Conservation (phyloP, 2,888 invertebrate species). For the Hecatera dysodea region DNA sequence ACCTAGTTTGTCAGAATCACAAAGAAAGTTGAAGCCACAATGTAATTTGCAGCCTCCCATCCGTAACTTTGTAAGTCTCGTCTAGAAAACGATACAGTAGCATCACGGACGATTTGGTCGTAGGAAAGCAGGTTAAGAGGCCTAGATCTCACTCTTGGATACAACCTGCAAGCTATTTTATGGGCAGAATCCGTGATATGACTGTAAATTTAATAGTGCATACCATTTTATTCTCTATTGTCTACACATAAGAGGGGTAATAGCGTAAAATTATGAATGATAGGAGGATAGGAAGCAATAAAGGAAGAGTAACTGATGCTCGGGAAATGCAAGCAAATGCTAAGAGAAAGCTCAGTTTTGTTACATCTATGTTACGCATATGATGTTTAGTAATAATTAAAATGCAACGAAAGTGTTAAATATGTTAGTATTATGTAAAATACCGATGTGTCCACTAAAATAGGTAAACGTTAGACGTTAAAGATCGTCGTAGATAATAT, state of each 20-base stretch:
- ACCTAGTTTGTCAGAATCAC: constrained; percentile 70
- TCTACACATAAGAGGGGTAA: constrained; percentile 19
- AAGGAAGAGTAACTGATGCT: constrained; percentile 25
- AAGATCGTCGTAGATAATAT: background rate
- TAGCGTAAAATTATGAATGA: constrained; percentile 13
- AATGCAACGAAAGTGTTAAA: constrained; percentile 28
- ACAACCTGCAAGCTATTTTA: constrained; percentile 44
- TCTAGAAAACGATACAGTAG: constrained; percentile 71
- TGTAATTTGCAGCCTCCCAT: constrained; percentile 75
- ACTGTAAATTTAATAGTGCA: constrained; percentile 24
- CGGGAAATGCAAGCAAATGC: constrained; percentile 28
- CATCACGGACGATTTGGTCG: constrained; percentile 73
- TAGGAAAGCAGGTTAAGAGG: constrained; percentile 77
- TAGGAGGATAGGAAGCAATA: constrained; percentile 30
- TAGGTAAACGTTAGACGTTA: background rate
- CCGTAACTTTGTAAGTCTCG: constrained; percentile 74
- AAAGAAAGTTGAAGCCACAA: constrained; percentile 79
- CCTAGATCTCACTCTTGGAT: constrained; percentile 61
- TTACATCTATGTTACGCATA: constrained; percentile 22
- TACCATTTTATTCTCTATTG: constrained; percentile 33
- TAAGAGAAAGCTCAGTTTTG: constrained; percentile 45
- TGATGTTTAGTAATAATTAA: constrained; percentile 32
- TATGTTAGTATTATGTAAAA: constrained; percentile 22
- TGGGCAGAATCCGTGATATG: constrained; percentile 24
- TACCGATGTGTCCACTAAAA: background rate